A percentile compares a stretch with the other conserved stretches of the same genome.
Conservation (phyloP, 2,113 vertebrate species). For the Vombatus ursinus region DNA sequence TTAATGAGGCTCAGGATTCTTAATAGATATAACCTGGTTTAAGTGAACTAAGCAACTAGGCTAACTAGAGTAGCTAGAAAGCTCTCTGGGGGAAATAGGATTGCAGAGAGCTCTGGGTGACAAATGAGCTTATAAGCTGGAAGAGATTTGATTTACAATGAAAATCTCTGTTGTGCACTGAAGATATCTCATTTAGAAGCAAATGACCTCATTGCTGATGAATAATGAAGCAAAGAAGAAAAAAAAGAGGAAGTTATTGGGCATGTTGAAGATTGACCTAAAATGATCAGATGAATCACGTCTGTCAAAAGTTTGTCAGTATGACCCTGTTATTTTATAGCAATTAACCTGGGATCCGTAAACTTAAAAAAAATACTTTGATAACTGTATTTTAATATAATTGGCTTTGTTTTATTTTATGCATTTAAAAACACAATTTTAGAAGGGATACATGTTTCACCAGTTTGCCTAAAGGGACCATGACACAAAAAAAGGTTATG, state of each 20-base stretch:
- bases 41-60: conserved; percentile 41
- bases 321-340: neutral
- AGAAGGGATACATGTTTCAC: neutral
- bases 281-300: conserved; percentile 68
- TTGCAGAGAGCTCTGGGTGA: conserved; percentile 19
- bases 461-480: neutral
- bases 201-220: conserved; percentile 68
- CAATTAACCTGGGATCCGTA: neutral
- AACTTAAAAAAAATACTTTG: neutral
- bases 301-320: neutral
- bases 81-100: conserved; percentile 57
- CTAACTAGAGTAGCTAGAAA: conserved; percentile 2
- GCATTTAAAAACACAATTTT: neutral
- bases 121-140: conserved; percentile 75
- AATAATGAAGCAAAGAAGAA: conserved; percentile 68
- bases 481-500: neutral
- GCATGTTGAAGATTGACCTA: neutral
- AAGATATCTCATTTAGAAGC: conserved; percentile 68
- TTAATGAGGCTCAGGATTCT: conserved; percentile 24
- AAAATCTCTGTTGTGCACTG: conserved; percentile 58
- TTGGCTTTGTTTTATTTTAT: neutral
- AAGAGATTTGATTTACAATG: conserved; percentile 69
- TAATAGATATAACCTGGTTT: conserved; percentile 49
- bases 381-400: neutral
- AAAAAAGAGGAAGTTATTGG: conserved; percentile 32